Evolutionary conservation across 2,797 vertebrate species (phyloP).

Genomic region (Sebastes matsubarae): DNA sequence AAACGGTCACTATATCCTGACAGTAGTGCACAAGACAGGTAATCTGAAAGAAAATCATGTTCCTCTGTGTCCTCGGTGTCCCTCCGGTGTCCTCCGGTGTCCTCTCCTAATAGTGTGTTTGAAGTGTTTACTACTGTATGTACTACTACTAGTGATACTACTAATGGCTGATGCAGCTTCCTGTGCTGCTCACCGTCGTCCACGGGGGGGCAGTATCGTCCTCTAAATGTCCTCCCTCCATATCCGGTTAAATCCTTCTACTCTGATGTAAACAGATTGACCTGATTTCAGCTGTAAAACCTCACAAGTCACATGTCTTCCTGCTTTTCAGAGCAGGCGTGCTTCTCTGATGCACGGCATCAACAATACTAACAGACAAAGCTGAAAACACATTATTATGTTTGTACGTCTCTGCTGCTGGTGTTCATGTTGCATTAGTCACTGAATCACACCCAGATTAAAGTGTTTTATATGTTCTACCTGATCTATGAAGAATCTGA

Average conservation of each 20-base stretch:
- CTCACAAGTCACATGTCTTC: slow-evolving; percentile 36
- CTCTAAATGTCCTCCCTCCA: not conserved
- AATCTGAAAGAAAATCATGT: too few relatives aligned
- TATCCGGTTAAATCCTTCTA: slow-evolving; percentile 55
- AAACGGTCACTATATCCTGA: too few relatives aligned
- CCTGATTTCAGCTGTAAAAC: slow-evolving; percentile 69
- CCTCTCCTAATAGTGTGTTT: not conserved
- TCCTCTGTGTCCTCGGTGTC: too few relatives aligned
- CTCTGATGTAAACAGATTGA: slow-evolving; percentile 69
- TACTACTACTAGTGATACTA: not conserved
- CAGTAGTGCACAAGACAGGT: too few relatives aligned
- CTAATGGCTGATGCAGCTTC: not conserved
- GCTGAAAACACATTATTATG: not conserved
- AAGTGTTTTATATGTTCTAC: not conserved
- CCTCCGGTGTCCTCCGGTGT: too few relatives aligned
- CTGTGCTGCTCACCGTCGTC: slow-evolving; percentile 15
- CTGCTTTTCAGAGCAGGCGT: not conserved
- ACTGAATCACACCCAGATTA: not conserved
- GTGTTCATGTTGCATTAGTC: not conserved
- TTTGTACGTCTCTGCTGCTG: not conserved
- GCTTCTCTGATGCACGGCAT: not conserved
- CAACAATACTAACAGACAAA: not conserved
- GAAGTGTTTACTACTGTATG: not conserved
- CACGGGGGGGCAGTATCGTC: slow-evolving; percentile 50
- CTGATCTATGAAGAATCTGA: not conserved